A percentile compares a stretch with the other conserved stretches of the same genome.
Evolutionary conservation across 2,888 invertebrate genomes (phyloP).

Genomic region (Orthonevra nobilis): DNA sequence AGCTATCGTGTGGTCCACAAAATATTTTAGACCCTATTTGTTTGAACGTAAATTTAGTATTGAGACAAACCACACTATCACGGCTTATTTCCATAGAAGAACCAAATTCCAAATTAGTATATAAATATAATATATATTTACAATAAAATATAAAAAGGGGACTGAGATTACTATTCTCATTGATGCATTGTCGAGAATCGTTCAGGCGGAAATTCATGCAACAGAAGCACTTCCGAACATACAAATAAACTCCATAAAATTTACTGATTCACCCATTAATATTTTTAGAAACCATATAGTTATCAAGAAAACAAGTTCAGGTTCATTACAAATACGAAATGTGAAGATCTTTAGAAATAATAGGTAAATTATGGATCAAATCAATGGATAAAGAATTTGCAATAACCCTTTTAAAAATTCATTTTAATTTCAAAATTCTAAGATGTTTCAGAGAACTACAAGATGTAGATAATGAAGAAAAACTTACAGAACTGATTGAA

Average conservation of each 20-base stretch:
- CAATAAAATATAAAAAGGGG: conserved; percentile 71
- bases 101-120: conserved; percentile 71
- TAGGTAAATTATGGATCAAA: conserved; percentile 24
- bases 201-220: not conserved
- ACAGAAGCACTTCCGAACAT: not conserved
- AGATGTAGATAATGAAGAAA: conserved; percentile 32
- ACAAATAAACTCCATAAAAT: not conserved
- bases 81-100: conserved; percentile 72
- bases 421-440: conserved; percentile 28
- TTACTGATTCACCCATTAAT: not conserved
- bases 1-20: conserved; percentile 71
- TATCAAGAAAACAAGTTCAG: conserved; percentile 30
- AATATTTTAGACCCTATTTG: conserved; percentile 73
- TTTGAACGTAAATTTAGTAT: conserved; percentile 72
- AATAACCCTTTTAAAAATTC: conserved; percentile 40
- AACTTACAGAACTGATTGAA: conserved; percentile 32
- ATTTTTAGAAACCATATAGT: conserved; percentile 21
- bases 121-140: conserved; percentile 74
- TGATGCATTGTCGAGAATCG: conserved; percentile 38
- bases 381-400: conserved; percentile 3
- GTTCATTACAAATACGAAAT: conserved; percentile 33
- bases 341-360: conserved; percentile 21
- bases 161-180: conserved; percentile 32
- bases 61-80: conserved; percentile 73
- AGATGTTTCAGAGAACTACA: not conserved